Percentiles rank a stretch among this genome's conserved stretches.
phyloP scores from a whole-genome alignment of 2,797 vertebrate genomes.

The Varecia variegata region DNA sequence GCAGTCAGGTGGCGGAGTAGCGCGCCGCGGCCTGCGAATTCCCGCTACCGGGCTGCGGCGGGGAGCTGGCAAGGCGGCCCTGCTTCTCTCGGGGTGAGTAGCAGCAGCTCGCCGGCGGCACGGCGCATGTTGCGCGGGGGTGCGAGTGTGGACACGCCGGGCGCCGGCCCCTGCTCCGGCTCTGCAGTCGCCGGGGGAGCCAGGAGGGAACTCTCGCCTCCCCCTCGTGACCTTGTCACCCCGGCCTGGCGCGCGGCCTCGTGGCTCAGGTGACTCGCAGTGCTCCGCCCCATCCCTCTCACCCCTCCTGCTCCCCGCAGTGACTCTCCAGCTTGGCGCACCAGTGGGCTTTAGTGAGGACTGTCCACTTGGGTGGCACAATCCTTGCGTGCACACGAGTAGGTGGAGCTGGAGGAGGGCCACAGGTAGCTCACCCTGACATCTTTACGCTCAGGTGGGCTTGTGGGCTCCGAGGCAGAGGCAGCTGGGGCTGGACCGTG shows the following conservation, averaged over 20 bases:
- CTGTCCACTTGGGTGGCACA: neutral
- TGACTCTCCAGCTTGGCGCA: neutral
- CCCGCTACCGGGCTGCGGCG: neutral
- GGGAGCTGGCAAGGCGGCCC: constrained; percentile 11
- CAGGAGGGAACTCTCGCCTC: neutral
- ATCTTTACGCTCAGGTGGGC: neutral
- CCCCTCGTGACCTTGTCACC: neutral
- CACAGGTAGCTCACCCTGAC: neutral
- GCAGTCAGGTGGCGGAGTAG: neutral
- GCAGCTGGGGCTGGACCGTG: neutral
- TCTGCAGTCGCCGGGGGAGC: neutral
- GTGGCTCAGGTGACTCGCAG: neutral
- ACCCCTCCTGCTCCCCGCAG: neutral
- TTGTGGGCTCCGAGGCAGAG: neutral
- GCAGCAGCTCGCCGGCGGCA: neutral
- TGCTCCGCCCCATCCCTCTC: neutral
- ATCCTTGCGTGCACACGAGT: neutral
- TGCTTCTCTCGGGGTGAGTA: constrained; percentile 42
- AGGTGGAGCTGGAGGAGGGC: neutral
- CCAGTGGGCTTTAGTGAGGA: neutral
- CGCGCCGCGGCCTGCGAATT: neutral
- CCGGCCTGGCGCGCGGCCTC: neutral
- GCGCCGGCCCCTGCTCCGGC: fast-evolving
- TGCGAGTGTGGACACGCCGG: neutral
- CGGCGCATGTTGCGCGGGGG: neutral